Conservation (phyloP, 1,140 invertebrate genomes). For the Bombus confusus region DNA sequence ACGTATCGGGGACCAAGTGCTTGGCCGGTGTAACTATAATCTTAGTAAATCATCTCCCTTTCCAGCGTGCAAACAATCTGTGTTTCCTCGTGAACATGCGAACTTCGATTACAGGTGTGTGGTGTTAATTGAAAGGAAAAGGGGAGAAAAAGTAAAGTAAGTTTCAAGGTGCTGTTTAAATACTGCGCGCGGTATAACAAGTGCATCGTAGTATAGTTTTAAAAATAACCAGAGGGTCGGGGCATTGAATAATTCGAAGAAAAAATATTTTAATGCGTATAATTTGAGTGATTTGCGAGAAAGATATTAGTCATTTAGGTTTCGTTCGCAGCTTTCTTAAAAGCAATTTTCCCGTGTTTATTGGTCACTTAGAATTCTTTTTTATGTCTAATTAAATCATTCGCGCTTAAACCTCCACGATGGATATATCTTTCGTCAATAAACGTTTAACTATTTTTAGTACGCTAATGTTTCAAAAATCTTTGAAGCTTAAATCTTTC, state of each 20-base stretch:
- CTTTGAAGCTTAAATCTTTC: no score
- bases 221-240: background rate
- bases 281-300: background rate
- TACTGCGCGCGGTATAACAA: background rate
- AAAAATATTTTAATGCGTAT: background rate
- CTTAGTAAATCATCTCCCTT: background rate
- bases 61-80: no score
- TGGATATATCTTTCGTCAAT: no score
- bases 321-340: background rate
- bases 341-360: background rate
- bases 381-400: background rate
- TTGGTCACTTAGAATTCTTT: background rate
- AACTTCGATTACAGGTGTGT: background rate
- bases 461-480: no score
- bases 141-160: background rate
- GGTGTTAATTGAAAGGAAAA: conserved; percentile 3
- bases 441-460: no score
- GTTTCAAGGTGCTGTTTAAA: background rate
- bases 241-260: background rate
- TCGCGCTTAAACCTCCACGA: background rate
- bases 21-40: background rate
- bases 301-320: background rate
- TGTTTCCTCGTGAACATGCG: background rate
- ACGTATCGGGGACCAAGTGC: background rate
- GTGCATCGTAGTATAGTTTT: background rate